Evolutionary conservation across 1,140 invertebrate genomes (phyloP), one percentile per base, ranked within the genome.

Genomic region (Drosophila simulans): DNA sequence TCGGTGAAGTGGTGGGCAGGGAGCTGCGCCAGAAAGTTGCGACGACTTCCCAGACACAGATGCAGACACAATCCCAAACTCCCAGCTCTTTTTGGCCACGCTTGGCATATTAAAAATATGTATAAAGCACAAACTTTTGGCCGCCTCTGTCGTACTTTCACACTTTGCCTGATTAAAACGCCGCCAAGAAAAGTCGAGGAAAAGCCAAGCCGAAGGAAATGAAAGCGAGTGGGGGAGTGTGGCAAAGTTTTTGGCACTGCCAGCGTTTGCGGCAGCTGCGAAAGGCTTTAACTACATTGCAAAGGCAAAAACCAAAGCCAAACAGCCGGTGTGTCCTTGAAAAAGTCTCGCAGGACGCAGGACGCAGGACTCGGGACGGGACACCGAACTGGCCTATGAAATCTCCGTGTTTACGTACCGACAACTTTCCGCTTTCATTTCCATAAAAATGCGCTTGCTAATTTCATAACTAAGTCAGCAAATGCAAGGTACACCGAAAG

Each of bases 381-480:
- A 56, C 37, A 51, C 22, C 15, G 27, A 7, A 46, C 48, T 48
- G 52, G 54, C 70, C 71, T 70, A 70, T 69, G 59, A 46, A 77
- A 62, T 76, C 65, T 72, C 17, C 45, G 64, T 56, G 56, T 72
- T 70, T 77, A 70, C 63, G 43, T 59, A 60, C 57, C 64, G 68
- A 77, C 73, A 69, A 81, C 80, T 85, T 86, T 75, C 51, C 57
- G 53, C 59, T 85, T 75, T 66, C 77, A 81, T 82, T 82, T 82
- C 68, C 80, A 86, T 82, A 86, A 78, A 86, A 86, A 88, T 86
- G 78, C 83, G 74, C 86, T 77, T 86, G 81, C 77, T 86, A 86
- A 86, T 86, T 86, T 86, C 82, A 86, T 86, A 86, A 86, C 62
- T 88, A 65, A 63, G 72, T 43, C 39, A 20, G 27, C 13, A 11